phyloP scores from a whole-genome alignment of 2,888 invertebrate genomes.

The Pachymerium ferrugineum region DNA sequence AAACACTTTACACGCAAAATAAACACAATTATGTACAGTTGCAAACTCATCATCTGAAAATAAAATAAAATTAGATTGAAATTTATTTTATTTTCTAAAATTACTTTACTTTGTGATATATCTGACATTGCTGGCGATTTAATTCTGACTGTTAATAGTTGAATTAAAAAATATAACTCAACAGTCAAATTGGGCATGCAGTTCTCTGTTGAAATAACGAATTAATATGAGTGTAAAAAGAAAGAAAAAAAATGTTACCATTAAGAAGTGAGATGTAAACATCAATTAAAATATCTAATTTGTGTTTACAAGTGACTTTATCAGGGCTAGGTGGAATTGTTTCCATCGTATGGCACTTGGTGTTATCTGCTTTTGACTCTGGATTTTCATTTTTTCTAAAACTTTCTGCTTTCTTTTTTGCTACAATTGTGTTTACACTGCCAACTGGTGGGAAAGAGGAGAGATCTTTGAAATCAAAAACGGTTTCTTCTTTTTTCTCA shows the following conservation, averaged over 20 bases:
- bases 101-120: not conserved
- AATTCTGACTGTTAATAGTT: slow-evolving; percentile 54
- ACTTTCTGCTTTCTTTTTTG: not conserved
- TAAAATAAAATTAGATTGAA: not conserved
- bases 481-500: not conserved
- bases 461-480: not conserved
- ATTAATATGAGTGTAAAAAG: not conserved
- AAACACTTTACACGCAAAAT: slow-evolving; percentile 65
- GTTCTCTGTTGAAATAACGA: slow-evolving; percentile 43
- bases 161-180: slow-evolving; percentile 65
- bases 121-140: slow-evolving; percentile 36
- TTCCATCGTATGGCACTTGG: not conserved
- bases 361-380: not conserved
- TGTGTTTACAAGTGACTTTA: not conserved
- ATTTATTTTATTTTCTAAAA: too few relatives aligned
- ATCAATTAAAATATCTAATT: not conserved
- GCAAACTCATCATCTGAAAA: slow-evolving; percentile 33
- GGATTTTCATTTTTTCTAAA: not conserved
- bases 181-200: slow-evolving; percentile 60
- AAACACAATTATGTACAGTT: slow-evolving; percentile 62
- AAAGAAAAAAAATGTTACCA: not conserved
- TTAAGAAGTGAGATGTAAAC: not conserved
- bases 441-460: not conserved
- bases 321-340: not conserved
- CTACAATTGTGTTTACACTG: not conserved